phyloP scores from a whole-genome alignment of 64 coral and sea anemone genomes.

The Montipora foliosa region DNA sequence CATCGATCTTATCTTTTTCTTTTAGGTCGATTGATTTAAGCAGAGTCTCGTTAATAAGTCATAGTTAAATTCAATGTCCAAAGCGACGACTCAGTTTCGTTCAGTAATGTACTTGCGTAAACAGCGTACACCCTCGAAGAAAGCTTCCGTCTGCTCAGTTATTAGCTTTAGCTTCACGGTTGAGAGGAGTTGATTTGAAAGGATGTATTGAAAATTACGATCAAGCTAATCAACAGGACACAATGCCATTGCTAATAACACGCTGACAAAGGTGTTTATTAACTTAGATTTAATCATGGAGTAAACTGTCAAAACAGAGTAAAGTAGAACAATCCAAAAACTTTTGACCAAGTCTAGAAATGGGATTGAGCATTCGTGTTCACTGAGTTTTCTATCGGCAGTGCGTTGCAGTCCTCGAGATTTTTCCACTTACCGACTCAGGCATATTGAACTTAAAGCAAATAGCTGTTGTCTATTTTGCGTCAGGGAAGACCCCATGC shows the following conservation, averaged over 20 bases:
- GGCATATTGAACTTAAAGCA: background rate
- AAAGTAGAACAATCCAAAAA: background rate
- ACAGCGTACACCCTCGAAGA: background rate
- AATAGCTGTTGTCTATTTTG: slow-evolving; percentile 1
- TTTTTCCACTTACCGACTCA: background rate
- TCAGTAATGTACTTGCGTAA: slow-evolving; percentile 3
- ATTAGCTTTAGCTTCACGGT: slow-evolving; percentile 31
- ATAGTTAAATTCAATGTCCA: slow-evolving; percentile 5
- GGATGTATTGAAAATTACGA: slow-evolving; percentile 9
- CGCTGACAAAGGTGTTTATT: slow-evolving; percentile 32
- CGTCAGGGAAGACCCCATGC: background rate
- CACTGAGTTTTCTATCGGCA: background rate
- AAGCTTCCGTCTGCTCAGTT: background rate
- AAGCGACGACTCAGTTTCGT: background rate
- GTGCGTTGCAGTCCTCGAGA: background rate
- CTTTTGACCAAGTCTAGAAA: no score
- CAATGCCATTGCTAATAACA: slow-evolving; percentile 27
- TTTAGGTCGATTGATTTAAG: background rate
- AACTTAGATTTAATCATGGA: slow-evolving; percentile 23
- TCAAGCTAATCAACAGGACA: slow-evolving; percentile 7
- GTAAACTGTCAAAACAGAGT: slow-evolving; percentile 49
- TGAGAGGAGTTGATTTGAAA: slow-evolving; percentile 23
- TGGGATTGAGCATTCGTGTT: background rate
- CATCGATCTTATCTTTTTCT: slow-evolving; percentile 13
- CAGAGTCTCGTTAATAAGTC: background rate